Base-by-base conservation (phyloP, 2,113 vertebrate species). In the Psittacara wagleri region DNA sequence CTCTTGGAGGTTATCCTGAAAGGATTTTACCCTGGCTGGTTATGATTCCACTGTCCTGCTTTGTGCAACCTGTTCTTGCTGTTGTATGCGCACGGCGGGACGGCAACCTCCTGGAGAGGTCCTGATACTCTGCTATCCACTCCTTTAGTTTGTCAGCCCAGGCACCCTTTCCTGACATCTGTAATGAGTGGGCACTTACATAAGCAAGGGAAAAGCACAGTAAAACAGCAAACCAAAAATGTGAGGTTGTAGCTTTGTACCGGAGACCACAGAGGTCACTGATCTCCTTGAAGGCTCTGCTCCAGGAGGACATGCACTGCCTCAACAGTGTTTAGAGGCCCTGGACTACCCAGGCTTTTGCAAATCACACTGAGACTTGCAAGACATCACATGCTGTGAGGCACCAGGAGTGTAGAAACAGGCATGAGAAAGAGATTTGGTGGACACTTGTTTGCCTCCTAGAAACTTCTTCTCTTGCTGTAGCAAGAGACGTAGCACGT, bases 21-120 rank as follows among this genome's bases (percentile, higher is more conserved):
- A 92, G 22, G 27, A 51, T 83, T 83, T 72, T 64, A 77, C 43
- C 46, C 43, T 48, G 43, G 20, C 41, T 95, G 52, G 55, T 48
- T 44, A 74, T 1, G 2, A 35, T 81, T 73, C 43, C 64, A 67
- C 8, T 7, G 52, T 17, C 59, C 43, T 57, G 67, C 67, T 84
- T 16, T 12, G 43, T 64, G 54, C 25, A 77, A 39, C 11, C 43
- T 67, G 72, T 61, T 44, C 68, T 55, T n/a, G 14, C 39, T 61
- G 15, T 0, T 12, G 27, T 3, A 37, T 0, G 9, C 17, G 37
- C 0, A 1, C 1, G 4, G 16, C 13, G 62, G 20, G 15, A 37
- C 12, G 54, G 82, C 27, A 73, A 17, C 13, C 64, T 61, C 84
- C 78, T 5, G 49, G 41, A 57, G 63, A 66, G 41, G 19, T 41